Evolutionary conservation across 2,888 invertebrate species (phyloP), one percentile per base, ranked within the genome.

Genomic region (Diadromus collaris): DNA sequence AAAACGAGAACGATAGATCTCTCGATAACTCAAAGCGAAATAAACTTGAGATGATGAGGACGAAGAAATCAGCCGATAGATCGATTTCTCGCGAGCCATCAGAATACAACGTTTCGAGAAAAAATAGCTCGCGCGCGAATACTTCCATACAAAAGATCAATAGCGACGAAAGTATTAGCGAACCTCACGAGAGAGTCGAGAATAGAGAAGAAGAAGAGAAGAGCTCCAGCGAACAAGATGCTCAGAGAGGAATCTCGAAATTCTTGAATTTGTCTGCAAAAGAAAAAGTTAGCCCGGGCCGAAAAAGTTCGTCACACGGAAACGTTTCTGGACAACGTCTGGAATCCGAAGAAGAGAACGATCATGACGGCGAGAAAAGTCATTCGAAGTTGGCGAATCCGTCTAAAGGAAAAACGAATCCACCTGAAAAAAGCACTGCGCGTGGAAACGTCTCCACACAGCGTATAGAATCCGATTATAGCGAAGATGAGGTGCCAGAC

Each of bases 1-100:
- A 76, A 19, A 41, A 24, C 19, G 74, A 74, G 7, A 21, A 27
- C 10, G 58, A 76, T 54, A 56, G 21, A 9, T 24, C 24, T 19
- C 1, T 3, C 19, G 13, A 72, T 4, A 16, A 21, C 6, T 64
- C 51, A 9, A 10, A 24, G 24, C 19, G 41, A 24, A 16, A 58
- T n/a, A 13, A 24, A 13, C 1, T 2, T 10, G 46, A 67, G 7
- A 34, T 19, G 19, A 19, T 27, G 41, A 67, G 16, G 54, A 21
- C n/a, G 9, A 27, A 34, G 0, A 2, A 21, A 29, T 29, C 67
- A 5, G 46, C 27, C 7, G 21, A 46, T 27, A n/a, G 38, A 7
- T 68, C 77, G 21, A 6, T 19, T 13, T 21, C n/a, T 72, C n/a
- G 13, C 6, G 58, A 21, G 6, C 34, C 29, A 9, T 27, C 21